Evolutionary conservation across 53 echinoderm and acorn worm species (phyloP), one percentile per base, ranked within the genome.

Genomic region (Glandiceps talaboti): DNA sequence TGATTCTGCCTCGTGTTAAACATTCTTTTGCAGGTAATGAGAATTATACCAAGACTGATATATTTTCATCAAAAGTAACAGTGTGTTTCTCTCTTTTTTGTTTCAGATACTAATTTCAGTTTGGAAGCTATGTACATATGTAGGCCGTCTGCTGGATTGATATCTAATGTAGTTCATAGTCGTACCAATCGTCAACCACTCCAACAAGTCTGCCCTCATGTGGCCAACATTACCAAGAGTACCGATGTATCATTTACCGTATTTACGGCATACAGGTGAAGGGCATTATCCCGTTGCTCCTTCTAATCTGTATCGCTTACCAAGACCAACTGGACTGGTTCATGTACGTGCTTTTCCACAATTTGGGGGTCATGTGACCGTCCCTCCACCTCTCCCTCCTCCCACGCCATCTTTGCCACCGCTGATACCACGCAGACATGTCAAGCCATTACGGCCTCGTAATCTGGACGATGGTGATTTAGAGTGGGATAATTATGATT

Each of bases 401-500:
- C 64, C 64, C 6, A 45, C 64, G 20, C 64, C 64, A 45, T 45
- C 64, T 12, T 20, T 45, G 20, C 64, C 64, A 45, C 64, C 64
- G 64, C 64, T 45, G 64, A 6, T 12, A 12, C 64, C 64, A 45
- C 64, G 64, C 64, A 45, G 64, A 20, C 64, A 45, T 20, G 20
- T 20, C 64, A 45, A 45, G 64, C 6, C 64, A 45, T 12, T 20
- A 20, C 6, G 64, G 64, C 64, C 64, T 45, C 64, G 64, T 45
- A 45, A 45, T 20, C 64, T 45, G 6, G 64, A 82, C 26, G 85
- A 88, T 26, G 32, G 79, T 74, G 99, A 99, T 79, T 73, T 99
- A 31, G 99, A 99, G 77, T 99, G 99, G 99, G 99, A 99, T 88
- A 89, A 91, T 76, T 99, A 89, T 86, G 99, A 99, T 74, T 77